A percentile compares a stretch with the other conserved stretches of the same genome.
Conservation (phyloP, 2,113 vertebrate genomes). For the Hymenochirus boettgeri region DNA sequence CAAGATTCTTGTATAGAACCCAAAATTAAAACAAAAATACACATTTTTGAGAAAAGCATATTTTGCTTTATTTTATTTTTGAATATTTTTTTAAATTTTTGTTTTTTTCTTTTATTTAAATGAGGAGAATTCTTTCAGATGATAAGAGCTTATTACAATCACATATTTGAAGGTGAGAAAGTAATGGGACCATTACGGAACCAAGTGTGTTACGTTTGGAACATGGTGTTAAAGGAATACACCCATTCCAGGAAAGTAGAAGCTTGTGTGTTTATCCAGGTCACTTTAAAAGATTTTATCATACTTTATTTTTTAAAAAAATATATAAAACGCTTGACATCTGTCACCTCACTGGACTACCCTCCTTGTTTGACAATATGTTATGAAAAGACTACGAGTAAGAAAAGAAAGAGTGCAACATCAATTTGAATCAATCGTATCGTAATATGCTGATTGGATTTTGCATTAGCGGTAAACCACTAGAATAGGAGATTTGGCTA, state of each 20-base stretch:
- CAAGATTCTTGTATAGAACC: no score
- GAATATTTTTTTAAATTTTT: slow-evolving; percentile 54
- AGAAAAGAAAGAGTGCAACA: no score
- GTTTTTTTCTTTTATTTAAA: slow-evolving; percentile 66
- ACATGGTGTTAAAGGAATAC: slow-evolving; percentile 57
- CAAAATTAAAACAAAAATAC: no score
- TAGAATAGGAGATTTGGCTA: no score
- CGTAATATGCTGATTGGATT: no score
- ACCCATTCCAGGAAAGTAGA: slow-evolving; percentile 56
- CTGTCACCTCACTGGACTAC: slow-evolving; percentile 66
- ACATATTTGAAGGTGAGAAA: slow-evolving; percentile 77
- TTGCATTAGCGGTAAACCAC: no score
- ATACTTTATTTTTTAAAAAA: slow-evolving; percentile 50
- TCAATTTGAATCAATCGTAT: no score
- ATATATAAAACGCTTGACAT: slow-evolving; percentile 60
- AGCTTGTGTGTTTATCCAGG: slow-evolving; percentile 50
- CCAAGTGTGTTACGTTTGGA: slow-evolving; percentile 43
- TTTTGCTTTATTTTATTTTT: slow-evolving; percentile 69
- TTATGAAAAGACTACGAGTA: no score
- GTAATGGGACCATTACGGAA: slow-evolving; percentile 75
- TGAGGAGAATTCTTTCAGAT: slow-evolving; percentile 88
- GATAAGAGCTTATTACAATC: slow-evolving; percentile 89
- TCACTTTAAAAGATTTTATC: slow-evolving; percentile 46
- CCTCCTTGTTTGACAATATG: slow-evolving; percentile 23
- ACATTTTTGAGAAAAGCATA: slow-evolving; percentile 77